Base-by-base conservation (phyloP, 92 coral and sea anemone species). In the Galaxea fascicularis region DNA sequence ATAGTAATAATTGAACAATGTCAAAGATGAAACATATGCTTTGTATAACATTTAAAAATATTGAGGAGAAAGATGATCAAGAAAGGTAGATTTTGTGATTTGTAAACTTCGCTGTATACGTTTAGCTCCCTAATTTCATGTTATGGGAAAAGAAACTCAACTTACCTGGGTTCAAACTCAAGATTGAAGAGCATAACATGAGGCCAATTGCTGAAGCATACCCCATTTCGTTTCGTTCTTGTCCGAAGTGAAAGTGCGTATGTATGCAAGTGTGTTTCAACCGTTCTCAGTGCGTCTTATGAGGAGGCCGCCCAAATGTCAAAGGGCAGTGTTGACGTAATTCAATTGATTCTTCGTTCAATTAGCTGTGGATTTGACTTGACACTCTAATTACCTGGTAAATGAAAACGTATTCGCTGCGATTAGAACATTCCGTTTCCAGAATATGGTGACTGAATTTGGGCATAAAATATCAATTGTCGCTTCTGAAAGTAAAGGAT, bases 281-380 rank as follows among this genome's bases (percentile, higher is more conserved):
- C 69, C 27, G 68, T 59, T 76, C 59, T 63, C 80, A 35, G 68
- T 4, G 20, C n/a, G 69, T 41, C 35, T 30, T 35, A 76, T 76
- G 68, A 39, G 56, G 11, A 31, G 64, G 59, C 69, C 80, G 80
- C 80, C 80, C 54, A 58, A 21, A 58, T 76, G 80, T 76, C 80
- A 76, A 58, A 21, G 68, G 68, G 80, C 66, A 35, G 4, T 35
- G 22, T 29, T 76, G 80, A 76, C 80, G 80, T 76, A 76, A 76
- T 25, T 21, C 66, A 30, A 54, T 76, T 76, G 80, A 59, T 76
- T 76, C 68, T 58, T 76, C 68, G 58, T 35, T 31, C 25, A 59
- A 76, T 58, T 57, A 56, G 52, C 14, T 0, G 54, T 76, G 45
- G 68, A 57, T 76, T 57, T 30, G 22, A n/a, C 6, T 58, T 59